Evolutionary conservation across 1,140 invertebrate genomes (phyloP).

Genomic region (Vanessa tameamea): DNA sequence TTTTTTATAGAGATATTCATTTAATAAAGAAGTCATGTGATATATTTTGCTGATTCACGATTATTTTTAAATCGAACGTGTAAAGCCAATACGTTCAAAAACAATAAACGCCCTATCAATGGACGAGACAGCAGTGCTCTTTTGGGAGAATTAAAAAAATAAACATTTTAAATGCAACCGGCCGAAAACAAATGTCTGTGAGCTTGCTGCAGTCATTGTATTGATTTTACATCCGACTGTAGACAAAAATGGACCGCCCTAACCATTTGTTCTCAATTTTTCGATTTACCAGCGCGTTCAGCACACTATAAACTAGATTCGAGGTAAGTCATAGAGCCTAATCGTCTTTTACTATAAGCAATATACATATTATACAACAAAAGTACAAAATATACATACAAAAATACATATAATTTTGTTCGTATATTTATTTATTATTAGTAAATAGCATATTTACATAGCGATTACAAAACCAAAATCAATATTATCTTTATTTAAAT

Average conservation of each 20-base stretch:
- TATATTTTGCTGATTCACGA: not conserved
- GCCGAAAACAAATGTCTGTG: constrained; percentile 54
- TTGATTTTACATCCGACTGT: constrained; percentile 69
- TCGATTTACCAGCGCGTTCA: not conserved
- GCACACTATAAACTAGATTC: not conserved
- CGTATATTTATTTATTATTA: too few relatives aligned
- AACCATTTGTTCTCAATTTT: constrained; percentile 29
- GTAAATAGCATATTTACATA: too few relatives aligned
- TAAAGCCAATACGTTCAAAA: constrained; percentile 11
- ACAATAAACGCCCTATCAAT: constrained; percentile 32
- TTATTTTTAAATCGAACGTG: constrained; percentile 2
- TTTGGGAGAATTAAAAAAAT: constrained; percentile 47
- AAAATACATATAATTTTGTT: too few relatives aligned
- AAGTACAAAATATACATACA: too few relatives aligned
- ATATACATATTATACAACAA: too few relatives aligned
- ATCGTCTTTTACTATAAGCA: too few relatives aligned
- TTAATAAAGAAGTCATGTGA: too few relatives aligned
- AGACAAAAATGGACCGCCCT: constrained; percentile 58
- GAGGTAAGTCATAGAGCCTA: too few relatives aligned
- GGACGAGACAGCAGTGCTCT: constrained; percentile 13
- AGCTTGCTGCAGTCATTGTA: constrained; percentile 66
- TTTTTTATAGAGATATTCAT: not conserved
- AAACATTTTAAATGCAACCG: constrained; percentile 57
- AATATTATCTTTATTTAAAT: too few relatives aligned
- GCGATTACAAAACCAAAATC: too few relatives aligned